Evolutionary conservation across 2,888 invertebrate genomes (phyloP), one percentile per base, ranked within the genome.

Genomic region (Limenitis camilla): DNA sequence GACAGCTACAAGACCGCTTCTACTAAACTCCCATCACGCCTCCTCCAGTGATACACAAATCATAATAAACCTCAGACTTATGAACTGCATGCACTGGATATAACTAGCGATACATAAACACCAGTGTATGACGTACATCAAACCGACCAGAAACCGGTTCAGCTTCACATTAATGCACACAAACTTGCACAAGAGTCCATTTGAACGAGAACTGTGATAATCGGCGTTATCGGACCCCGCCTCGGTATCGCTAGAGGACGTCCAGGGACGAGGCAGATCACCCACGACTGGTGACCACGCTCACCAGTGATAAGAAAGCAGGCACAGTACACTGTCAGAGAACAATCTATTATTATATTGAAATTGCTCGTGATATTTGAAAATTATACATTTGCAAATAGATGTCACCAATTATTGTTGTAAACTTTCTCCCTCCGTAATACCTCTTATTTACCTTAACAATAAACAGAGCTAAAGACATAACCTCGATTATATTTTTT

Each of bases 271-370:
- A 62, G 65, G 72, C 63, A 63, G 81, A 61, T 74, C 82, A 72
- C 65, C 65, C 65, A 65, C 57, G 57, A 69, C 45, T 81, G 85
- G 85, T 68, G 66, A 62, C 67, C 69, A 68, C 66, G 71, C 68
- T 71, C 73, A 71, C 69, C 71, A 74, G 67, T 78, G 80, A 81
- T 83, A 83, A 79, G 83, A 84, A 84, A 82, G 81, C 74, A 69
- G 72, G 71, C 74, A 72, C 70, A 71, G 66, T 66, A 71, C 71
- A 76, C 60, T 53, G 54, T 53, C 47, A 48, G 57, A 50, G 54
- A 58, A 61, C 54, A 53, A 60, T 62, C 58, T 64, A 59, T 58
- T 60, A 61, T 58, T 57, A 61, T 58, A 53, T 61, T 62, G 55
- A 60, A 60, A 64, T 61, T 55, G 55, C 52, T 51, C 51, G n/a